Evolutionary conservation across 2,888 invertebrate genomes (phyloP).

Genomic region (Tetramorium bicarinatum): DNA sequence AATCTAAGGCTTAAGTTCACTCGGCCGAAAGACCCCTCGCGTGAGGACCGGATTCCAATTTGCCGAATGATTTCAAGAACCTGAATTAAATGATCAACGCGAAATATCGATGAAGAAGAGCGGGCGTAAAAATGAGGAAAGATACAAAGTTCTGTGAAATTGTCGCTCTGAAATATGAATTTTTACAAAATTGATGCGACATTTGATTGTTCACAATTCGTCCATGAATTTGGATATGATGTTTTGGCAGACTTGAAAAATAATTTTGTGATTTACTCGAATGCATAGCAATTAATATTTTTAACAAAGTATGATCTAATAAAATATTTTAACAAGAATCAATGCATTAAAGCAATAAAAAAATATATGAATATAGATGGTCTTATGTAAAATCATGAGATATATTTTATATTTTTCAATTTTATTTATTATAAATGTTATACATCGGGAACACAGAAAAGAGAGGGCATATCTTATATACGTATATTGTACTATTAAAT

Average conservation of each 20-base stretch:
- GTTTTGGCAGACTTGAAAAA: constrained; percentile 38
- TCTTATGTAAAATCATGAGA: neutral
- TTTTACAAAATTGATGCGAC: too few relatives aligned
- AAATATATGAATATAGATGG: neutral
- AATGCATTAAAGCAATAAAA: neutral
- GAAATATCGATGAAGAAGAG: neutral
- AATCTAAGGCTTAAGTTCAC: constrained; percentile 85
- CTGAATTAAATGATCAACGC: constrained; percentile 80
- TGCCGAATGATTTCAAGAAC: constrained; percentile 82
- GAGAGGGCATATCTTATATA: neutral
- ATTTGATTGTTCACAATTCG: too few relatives aligned
- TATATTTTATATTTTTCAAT: neutral
- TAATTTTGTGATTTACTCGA: constrained; percentile 8
- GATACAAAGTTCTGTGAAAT: neutral
- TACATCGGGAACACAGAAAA: neutral
- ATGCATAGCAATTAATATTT: neutral
- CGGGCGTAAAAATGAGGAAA: neutral
- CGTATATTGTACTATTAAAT: neutral
- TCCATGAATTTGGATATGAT: neutral
- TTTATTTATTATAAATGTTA: neutral
- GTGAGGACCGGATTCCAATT: constrained; percentile 78
- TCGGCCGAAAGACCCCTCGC: constrained; percentile 81
- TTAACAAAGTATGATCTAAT: neutral
- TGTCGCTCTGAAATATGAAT: too few relatives aligned
- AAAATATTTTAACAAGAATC: neutral